These are phyloP conservation scores for Caranx melampygus DNA, from an alignment of 2,113 vertebrate genomes.

Conservation along the genomic window DNA sequence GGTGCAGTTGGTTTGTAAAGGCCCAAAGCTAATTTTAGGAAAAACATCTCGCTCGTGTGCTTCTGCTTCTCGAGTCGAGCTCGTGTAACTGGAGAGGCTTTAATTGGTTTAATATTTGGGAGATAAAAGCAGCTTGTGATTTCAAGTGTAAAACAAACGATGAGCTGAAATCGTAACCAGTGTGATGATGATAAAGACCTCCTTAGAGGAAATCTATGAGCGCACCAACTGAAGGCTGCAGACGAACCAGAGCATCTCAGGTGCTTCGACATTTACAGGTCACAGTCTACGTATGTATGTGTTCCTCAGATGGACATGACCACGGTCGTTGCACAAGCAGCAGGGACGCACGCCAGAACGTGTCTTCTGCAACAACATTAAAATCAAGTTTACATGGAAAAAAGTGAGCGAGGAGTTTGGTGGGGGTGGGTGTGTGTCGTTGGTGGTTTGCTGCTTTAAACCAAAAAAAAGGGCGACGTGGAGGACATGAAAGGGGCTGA, in stretches of 20 bases:
- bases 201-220: slow-evolving; percentile 12
- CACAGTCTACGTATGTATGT: slow-evolving; percentile 29
- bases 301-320: slow-evolving; percentile 38
- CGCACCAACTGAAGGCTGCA: slow-evolving; percentile 26
- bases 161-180: slow-evolving; percentile 25
- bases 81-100: not conserved
- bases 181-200: slow-evolving; percentile 29
- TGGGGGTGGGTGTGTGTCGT: not conserved
- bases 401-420: not conserved
- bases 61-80: slow-evolving; percentile 7
- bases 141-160: slow-evolving; percentile 29
- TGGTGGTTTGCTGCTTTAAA: slow-evolving; percentile 36
- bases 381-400: slow-evolving; percentile 48
- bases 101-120: slow-evolving; percentile 42
- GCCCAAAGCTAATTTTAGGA: slow-evolving; percentile 61
- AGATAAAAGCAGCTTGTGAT: slow-evolving; percentile 24
- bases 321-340: slow-evolving; percentile 27
- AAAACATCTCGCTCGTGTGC: not conserved
- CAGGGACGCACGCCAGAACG: slow-evolving; percentile 4
- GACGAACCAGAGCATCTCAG: slow-evolving; percentile 36
- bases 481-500: slow-evolving; percentile 55
- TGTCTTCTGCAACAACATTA: slow-evolving; percentile 29
- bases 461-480: slow-evolving; percentile 28
- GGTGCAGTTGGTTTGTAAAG: slow-evolving; percentile 28
- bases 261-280: slow-evolving; percentile 71